Evolutionary conservation across 2,888 invertebrate genomes (phyloP).

Genomic region (Meiosimyza decipiens): DNA sequence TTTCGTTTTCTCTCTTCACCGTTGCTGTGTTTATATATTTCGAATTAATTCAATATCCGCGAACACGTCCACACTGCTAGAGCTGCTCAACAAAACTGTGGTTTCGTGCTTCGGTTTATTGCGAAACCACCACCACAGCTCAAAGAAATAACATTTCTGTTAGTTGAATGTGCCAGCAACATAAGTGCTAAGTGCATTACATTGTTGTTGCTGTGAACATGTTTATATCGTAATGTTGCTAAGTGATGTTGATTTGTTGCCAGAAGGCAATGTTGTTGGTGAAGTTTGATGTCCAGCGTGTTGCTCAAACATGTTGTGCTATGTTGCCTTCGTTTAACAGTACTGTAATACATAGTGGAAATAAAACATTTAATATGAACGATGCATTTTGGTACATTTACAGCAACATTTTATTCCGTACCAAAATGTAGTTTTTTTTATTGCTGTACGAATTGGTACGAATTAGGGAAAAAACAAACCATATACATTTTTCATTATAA

Average conservation of each 20-base stretch:
- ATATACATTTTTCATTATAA: too few species aligned
- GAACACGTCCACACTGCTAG: constrained; percentile 28
- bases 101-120: neutral
- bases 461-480: too few species aligned
- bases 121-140: constrained; percentile 3
- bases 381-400: too few species aligned
- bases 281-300: neutral
- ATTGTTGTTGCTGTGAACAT: constrained; percentile 8
- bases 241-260: constrained; percentile 2
- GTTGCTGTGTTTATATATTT: neutral
- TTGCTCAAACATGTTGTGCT: too few species aligned
- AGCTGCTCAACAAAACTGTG: constrained; percentile 26
- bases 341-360: too few species aligned
- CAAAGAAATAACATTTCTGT: neutral
- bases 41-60: neutral
- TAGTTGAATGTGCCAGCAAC: neutral
- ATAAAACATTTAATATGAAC: too few species aligned
- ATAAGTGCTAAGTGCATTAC: neutral
- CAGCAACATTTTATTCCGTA: too few species aligned
- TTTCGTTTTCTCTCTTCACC: constrained; percentile 5
- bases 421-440: too few species aligned
- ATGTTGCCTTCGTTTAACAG: too few species aligned
- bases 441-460: too few species aligned
- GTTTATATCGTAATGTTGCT: neutral
- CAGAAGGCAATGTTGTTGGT: neutral